Percentiles rank a stretch among this genome's conserved stretches.
These are phyloP conservation scores for Hydractinia echinata DNA, from an alignment of 30 jellyfish, hydroid and myxozoan genomes.

Conservation along the genomic window DNA sequence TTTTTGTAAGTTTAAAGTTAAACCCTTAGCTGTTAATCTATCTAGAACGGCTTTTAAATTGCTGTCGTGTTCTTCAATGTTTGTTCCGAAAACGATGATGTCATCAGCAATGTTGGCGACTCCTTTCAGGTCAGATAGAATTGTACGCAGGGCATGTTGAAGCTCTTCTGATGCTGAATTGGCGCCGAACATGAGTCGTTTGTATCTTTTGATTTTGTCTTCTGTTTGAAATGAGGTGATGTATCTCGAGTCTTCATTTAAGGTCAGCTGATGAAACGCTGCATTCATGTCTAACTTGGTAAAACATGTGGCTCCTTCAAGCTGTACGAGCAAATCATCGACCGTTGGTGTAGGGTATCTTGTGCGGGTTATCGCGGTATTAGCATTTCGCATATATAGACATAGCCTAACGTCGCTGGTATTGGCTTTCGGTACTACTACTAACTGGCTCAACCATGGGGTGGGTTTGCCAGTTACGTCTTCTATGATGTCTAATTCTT, in stretches of 20 bases:
- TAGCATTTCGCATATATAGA: slow-evolving; percentile 47
- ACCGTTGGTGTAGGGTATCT: slow-evolving; percentile 50
- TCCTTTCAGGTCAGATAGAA: background rate
- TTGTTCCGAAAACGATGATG: background rate
- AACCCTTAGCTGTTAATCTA: no score
- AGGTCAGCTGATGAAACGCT: slow-evolving; percentile 41
- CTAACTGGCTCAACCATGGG: slow-evolving; percentile 56
- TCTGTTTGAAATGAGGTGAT: slow-evolving; percentile 51
- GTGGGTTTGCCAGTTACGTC: slow-evolving; percentile 42
- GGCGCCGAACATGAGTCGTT: background rate
- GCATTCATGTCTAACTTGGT: slow-evolving; percentile 41
- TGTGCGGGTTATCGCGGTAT: slow-evolving; percentile 39
- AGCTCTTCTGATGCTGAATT: slow-evolving; percentile 21
- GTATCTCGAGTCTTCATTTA: slow-evolving; percentile 35
- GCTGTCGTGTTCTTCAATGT: background rate
- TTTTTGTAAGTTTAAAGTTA: slow-evolving; percentile 22
- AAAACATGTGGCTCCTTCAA: slow-evolving; percentile 39
- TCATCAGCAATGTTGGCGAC: slow-evolving; percentile 21
- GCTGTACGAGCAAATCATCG: slow-evolving; percentile 31
- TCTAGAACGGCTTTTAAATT: background rate
- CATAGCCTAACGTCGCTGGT: slow-evolving; percentile 19
- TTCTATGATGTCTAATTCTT: slow-evolving; percentile 39
- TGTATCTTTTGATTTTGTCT: slow-evolving; percentile 15
- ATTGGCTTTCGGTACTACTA: slow-evolving; percentile 42
- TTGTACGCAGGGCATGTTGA: background rate